Base-by-base conservation (phyloP, 2,797 vertebrate genomes). In the Leptodactylus fallax region DNA sequence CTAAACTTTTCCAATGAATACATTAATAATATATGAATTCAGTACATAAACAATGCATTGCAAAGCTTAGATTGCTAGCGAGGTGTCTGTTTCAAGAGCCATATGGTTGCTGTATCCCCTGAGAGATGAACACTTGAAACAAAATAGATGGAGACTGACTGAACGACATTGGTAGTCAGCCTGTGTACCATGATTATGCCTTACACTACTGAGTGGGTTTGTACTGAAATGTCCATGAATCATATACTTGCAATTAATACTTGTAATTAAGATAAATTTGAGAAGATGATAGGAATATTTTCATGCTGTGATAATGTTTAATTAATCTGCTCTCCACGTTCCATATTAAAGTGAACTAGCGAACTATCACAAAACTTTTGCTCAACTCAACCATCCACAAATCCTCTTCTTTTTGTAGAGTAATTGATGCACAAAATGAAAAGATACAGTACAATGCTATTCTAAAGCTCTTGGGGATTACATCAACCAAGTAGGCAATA, bases 391-490 rank as follows among this genome's bases (percentile, higher is more conserved):
- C 74, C 84, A 89, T 79, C 79, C 36, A 74, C 61, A 87, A 79
- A 83, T 85, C 56, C 61, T 25, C n/a, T 82, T 77, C 72, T 86
- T 85, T 83, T 83, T 78, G 79, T 63, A 83, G 81, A 83, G 80
- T 89, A 86, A 86, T 89, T 89, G 85, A 89, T 89, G 88, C 88
- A 86, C 85, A 86, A 86, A 89, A 89, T 89, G 80, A 87, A 87
- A 87, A 79, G 88, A 89, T 71, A 83, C 74, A 89, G 80, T 79
- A 89, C 85, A 89, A 87, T 89, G 88, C 60, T 65, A 82, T 82
- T 81, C 47, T 16, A 83, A 83, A 89, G 81, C 85, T 67, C 88
- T 51, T 9, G 78, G 83, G 85, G 85, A 89, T 86, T 89, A 55
- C 72, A 87, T 72, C 80, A 83, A 82, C 53, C 61, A 86, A 76